These are phyloP conservation scores for Spongilla lacustris DNA, from an alignment of 37 sponge, comb jelly and placozoan species.

Conservation along the genomic window DNA sequence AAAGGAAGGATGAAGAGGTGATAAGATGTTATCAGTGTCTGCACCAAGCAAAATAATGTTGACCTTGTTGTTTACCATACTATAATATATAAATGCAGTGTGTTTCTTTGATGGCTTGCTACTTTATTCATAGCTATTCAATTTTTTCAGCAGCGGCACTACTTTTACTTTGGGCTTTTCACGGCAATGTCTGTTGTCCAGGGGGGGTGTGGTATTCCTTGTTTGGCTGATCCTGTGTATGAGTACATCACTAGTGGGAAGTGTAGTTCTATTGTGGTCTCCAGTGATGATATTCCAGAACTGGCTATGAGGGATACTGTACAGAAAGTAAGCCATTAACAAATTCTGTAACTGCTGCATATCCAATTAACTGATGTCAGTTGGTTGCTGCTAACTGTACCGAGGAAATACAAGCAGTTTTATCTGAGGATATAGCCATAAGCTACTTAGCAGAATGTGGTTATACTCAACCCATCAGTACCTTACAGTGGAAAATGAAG, in stretches of 20 bases:
- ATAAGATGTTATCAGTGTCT: too few species aligned
- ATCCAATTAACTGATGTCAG: background rate
- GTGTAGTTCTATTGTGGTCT: background rate
- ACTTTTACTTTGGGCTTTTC: background rate
- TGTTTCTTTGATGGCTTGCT: too few species aligned
- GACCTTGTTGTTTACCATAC: too few species aligned
- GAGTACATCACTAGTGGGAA: slow-evolving; percentile 11
- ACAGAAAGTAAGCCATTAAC: too few species aligned
- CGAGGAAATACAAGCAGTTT: slow-evolving; percentile 11
- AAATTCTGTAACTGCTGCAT: background rate
- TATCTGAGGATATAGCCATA: background rate
- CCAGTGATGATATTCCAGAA: slow-evolving; percentile 18
- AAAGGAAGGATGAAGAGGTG: too few species aligned
- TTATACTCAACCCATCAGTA: slow-evolving; percentile 14
- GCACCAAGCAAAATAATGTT: too few species aligned
- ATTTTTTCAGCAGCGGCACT: slow-evolving; percentile 4
- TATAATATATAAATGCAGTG: too few species aligned
- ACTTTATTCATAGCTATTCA: too few species aligned
- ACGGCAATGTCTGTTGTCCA: slow-evolving; percentile 27
- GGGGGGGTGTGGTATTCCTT: slow-evolving; percentile 18
- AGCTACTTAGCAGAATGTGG: slow-evolving; percentile 5
- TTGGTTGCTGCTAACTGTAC: slow-evolving; percentile 8
- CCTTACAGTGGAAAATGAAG: background rate
- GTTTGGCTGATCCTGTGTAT: slow-evolving; percentile 2
- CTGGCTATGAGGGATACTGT: background rate